phyloP scores from a whole-genome alignment of 53 echinoderm and acorn worm species.

The Crossaster papposus region DNA sequence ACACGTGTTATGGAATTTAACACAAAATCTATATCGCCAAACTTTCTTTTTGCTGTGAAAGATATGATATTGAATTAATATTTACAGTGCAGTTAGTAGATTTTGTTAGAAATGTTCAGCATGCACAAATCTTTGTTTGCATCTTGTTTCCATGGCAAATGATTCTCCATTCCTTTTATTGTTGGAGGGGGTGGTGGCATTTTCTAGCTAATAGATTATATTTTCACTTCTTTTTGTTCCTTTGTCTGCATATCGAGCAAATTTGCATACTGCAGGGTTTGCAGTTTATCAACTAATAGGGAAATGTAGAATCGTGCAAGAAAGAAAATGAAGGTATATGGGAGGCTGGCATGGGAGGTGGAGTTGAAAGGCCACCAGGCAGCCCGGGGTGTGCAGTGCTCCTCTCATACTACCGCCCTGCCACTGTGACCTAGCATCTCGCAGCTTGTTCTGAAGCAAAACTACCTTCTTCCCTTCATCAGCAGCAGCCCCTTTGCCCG shows the following conservation, averaged over 20 bases:
- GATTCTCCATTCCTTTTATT: background rate
- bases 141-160: slow-evolving; percentile 26
- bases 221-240: background rate
- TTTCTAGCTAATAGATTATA: background rate
- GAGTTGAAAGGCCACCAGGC: background rate
- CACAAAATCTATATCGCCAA: too few species aligned
- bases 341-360: slow-evolving; percentile 4
- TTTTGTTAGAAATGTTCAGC: background rate
- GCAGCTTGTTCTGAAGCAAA: slow-evolving; percentile 29
- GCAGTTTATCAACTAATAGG: background rate
- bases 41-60: too few species aligned
- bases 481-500: slow-evolving; percentile 75
- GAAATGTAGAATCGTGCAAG: slow-evolving; percentile 22
- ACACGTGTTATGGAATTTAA: background rate
- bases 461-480: slow-evolving; percentile 99
- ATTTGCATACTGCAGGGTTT: background rate
- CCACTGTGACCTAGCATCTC: slow-evolving; percentile 51
- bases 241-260: slow-evolving; percentile 37
- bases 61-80: background rate
- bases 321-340: slow-evolving; percentile 1
- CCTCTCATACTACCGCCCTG: slow-evolving; percentile 13
- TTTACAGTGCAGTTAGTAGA: background rate
- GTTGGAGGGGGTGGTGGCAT: background rate
- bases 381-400: slow-evolving; percentile 11
- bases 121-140: slow-evolving; percentile 43